Evolutionary conservation across 30 jellyfish, hydroid and myxozoan genomes (phyloP).

Genomic region (Haliclystus octoradiatus): DNA sequence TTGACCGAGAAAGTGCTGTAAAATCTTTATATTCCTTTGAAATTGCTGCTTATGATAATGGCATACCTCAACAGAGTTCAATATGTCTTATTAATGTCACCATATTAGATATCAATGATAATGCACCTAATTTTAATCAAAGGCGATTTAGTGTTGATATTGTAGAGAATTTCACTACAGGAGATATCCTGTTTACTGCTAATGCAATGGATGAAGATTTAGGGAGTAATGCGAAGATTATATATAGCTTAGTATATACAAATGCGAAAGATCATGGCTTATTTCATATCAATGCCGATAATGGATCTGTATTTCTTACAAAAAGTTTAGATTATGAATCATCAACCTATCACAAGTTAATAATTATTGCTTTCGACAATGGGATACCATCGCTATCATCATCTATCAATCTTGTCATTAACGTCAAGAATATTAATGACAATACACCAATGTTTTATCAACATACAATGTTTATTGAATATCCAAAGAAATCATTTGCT

Average conservation of each 20-base stretch:
- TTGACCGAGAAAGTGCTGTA: conserved; percentile 27
- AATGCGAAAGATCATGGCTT: neutral
- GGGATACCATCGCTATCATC: conserved; percentile 8
- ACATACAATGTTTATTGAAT: neutral
- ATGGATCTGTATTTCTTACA: neutral
- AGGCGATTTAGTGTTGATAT: neutral
- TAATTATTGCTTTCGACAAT: neutral
- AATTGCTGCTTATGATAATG: conserved; percentile 3
- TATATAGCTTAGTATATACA: neutral
- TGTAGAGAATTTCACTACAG: neutral
- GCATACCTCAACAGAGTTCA: neutral
- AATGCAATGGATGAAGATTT: conserved; percentile 7
- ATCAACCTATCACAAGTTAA: neutral
- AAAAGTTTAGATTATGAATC: neutral
- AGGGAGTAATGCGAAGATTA: conserved; percentile 5
- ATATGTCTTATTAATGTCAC: neutral
- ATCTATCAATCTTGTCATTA: neutral
- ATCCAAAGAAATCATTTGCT: neutral
- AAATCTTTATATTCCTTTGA: conserved; percentile 1
- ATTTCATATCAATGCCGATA: neutral
- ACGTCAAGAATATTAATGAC: neutral
- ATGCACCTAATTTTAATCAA: conserved; percentile 1
- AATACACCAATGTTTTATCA: neutral
- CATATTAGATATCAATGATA: conserved; percentile 7
- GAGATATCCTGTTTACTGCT: neutral